Evolutionary conservation across 2,113 vertebrate genomes (phyloP).

Genomic region (Sphyrna mokarran): DNA sequence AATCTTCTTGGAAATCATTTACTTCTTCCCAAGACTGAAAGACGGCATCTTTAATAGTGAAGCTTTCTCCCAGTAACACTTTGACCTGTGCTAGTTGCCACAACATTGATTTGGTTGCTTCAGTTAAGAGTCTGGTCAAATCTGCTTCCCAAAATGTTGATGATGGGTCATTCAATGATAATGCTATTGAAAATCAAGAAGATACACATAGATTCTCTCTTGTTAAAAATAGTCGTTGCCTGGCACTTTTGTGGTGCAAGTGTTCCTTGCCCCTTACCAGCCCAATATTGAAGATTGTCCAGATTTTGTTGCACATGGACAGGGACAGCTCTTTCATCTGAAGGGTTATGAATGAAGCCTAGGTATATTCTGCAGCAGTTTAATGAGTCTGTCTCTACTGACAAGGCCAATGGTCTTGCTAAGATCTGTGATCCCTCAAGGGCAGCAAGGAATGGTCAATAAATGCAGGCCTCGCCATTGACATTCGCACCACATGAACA

Average conservation of each 20-base stretch:
- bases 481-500: too few relatives aligned
- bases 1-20: too few relatives aligned
- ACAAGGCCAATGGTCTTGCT: too few relatives aligned
- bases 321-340: background rate
- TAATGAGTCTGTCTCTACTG: too few relatives aligned
- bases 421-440: too few relatives aligned
- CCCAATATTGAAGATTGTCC: background rate
- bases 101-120: background rate
- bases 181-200: background rate
- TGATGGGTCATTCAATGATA: background rate
- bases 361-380: too few relatives aligned
- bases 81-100: background rate
- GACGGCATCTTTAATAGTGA: too few relatives aligned
- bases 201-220: background rate
- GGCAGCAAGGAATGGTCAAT: too few relatives aligned
- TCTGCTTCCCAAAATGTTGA: too few relatives aligned
- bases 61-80: background rate
- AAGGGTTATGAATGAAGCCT: background rate
- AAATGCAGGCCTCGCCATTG: too few relatives aligned
- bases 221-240: background rate
- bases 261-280: background rate
- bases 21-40: too few relatives aligned
- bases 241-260: background rate
- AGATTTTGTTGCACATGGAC: background rate
- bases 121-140: background rate